Base-by-base conservation (phyloP, 2,113 vertebrate species). In the Nyctereutes procyonoides region DNA sequence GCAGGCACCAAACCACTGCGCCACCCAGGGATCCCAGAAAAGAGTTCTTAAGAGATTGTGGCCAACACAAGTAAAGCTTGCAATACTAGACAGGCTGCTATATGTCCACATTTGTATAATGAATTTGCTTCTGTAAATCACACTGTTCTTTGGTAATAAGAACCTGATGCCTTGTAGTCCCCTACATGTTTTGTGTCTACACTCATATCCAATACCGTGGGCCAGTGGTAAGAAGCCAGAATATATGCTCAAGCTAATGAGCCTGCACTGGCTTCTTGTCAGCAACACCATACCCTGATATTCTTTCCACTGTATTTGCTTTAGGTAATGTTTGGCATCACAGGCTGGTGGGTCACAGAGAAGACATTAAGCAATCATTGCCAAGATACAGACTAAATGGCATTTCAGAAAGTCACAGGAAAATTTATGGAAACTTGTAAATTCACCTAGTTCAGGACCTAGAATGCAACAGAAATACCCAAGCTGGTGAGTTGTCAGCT, bases 341-440 rank as follows among this genome's bases (percentile, higher is more conserved):
- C 2, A 67, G 2, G 2, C 20, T 79, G 10, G 24, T 88, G 51
- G 58, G 38, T 94, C 76, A 62, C n/a, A 35, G 53, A 96, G 48
- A 48, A 76, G 24, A 28, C 28, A 2, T 0, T 82, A 32, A 94
- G 35, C 1, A 81, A 67, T 76, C 12, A 67, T 65, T 56, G 85
- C 90, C 48, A 88, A 48, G 19, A 13, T 20, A 20, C 1, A 82
- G 65, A 63, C 20, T 12, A 69, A 97, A 81, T n/a, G 10, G 16
- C 22, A n/a, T 77, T 74, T 89, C 38, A 88, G 65, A 96, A 94
- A 97, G 88, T 28, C n/a, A 95, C 3, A 28, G 26, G 43, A 77
- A 17, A 35, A 71, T n/a, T 71, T 71, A 79, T 5, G 20, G n/a
- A 12, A 88, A 71, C 8, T 87, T 65, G 0, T 62, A 74, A 69